phyloP scores from a whole-genome alignment of 2,888 invertebrate species.

The Oscheius onirici region DNA sequence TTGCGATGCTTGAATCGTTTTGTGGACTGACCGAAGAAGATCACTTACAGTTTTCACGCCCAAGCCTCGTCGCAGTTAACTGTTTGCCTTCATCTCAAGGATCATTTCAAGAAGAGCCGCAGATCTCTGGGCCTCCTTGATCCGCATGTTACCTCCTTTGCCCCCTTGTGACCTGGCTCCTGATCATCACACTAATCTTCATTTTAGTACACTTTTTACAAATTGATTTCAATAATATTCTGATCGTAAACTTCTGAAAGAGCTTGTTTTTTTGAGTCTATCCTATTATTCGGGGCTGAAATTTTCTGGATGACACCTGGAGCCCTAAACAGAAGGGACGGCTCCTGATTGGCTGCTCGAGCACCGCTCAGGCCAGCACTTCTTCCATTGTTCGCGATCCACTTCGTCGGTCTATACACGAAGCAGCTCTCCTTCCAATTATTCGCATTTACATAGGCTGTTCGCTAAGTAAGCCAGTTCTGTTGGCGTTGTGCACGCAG shows the following conservation, averaged over 20 bases:
- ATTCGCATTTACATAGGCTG: slow-evolving; percentile 19
- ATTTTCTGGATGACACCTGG: slow-evolving; percentile 7
- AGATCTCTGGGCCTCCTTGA: slow-evolving; percentile 30
- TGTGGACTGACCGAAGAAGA: slow-evolving; percentile 23
- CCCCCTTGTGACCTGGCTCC: slow-evolving; percentile 29
- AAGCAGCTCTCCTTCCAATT: slow-evolving; percentile 13
- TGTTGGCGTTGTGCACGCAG: slow-evolving; percentile 25
- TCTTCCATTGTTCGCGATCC: slow-evolving; percentile 25
- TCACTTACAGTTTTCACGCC: slow-evolving; percentile 34
- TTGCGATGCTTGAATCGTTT: neutral
- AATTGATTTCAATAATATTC: neutral
- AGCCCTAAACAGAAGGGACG: slow-evolving; percentile 19
- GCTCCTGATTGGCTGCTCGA: slow-evolving; percentile 30
- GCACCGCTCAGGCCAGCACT: slow-evolving; percentile 30
- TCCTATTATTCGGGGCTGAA: no score
- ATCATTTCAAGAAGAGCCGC: slow-evolving; percentile 34
- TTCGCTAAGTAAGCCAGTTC: slow-evolving; percentile 12
- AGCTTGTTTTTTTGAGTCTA: neutral
- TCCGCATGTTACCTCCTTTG: slow-evolving; percentile 18
- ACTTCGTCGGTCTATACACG: slow-evolving; percentile 26
- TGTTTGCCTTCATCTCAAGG: slow-evolving; percentile 31
- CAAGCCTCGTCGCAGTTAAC: slow-evolving; percentile 22
- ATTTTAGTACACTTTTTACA: neutral
- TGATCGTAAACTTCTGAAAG: slow-evolving; percentile 10
- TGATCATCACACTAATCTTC: slow-evolving; percentile 23